These are phyloP conservation scores for Nannospalax galili DNA, from an alignment of 2,113 vertebrate species.

Conservation along the genomic window DNA sequence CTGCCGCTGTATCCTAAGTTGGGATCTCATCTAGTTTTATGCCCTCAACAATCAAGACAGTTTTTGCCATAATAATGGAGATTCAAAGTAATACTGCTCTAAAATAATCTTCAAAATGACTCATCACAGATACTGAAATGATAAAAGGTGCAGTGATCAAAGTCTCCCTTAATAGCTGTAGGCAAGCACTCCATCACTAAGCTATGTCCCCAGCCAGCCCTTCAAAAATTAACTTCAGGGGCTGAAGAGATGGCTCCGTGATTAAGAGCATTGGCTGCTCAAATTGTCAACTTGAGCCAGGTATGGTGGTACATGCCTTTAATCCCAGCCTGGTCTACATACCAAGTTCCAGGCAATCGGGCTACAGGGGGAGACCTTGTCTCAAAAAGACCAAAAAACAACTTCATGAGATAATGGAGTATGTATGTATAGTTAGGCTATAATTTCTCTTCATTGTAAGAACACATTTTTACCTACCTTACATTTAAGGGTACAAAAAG, in stretches of 20 bases:
- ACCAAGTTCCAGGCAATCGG: too few species aligned
- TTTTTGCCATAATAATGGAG: not conserved
- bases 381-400: too few species aligned
- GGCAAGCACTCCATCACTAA: not conserved
- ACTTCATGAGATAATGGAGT: not conserved
- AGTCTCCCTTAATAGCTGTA: not conserved
- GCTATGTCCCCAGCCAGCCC: not conserved
- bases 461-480: constrained; percentile 88
- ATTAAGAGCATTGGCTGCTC: too few species aligned
- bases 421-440: not conserved
- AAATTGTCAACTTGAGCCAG: too few species aligned
- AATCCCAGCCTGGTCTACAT: too few species aligned
- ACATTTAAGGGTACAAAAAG: constrained; percentile 94
- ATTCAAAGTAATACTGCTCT: not conserved
- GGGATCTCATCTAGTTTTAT: not conserved
- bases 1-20: too few species aligned
- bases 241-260: too few species aligned
- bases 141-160: constrained; percentile 13
- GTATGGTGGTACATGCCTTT: too few species aligned
- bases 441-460: not conserved
- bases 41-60: not conserved
- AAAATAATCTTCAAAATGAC: not conserved
- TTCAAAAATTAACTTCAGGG: not conserved
- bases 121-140: constrained; percentile 7
- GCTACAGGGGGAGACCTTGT: too few species aligned